Base-by-base conservation (phyloP, 2,797 vertebrate genomes). In the Antrozous pallidus region DNA sequence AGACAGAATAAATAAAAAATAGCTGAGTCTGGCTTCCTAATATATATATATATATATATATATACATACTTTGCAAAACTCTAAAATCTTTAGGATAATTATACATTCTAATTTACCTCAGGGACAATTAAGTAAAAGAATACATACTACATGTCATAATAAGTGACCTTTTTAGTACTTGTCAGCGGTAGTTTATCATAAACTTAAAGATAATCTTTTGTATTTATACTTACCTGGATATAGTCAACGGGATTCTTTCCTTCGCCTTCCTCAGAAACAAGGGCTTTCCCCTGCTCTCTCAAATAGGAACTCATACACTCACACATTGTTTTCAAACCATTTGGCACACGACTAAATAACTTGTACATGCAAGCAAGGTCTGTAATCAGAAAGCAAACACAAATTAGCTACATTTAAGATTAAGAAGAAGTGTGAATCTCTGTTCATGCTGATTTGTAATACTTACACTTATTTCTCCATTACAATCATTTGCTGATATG, bases 311-410 rank as follows among this genome's bases (percentile, higher is more conserved):
- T 99, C 99, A 99, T 99, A 97, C 99, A 99, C 97, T 99, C 99
- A 17, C 99, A 99, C 99, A 99, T 99, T 0, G 99, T 99, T 98
- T 99, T 99, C 97, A 99, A 98, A 96, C 99, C 99, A 93, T 99
- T 99, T 97, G 99, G 99, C 97, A 99, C 99, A 91, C 99, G 99
- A 95, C 99, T 99, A 93, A 99, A 99, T 88, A 99, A 97, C 97
- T 99, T 99, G 98, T 99, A 99, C 99, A 99, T 99, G 96, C 99
- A 99, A n/a, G 99, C 99, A 97, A 99, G 98, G 97, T 99, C 99
- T 99, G 97, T 17, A 97, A 98, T 91, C 2, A 97, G 88, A 94
- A 96, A 79, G 61, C 84, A 97, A 88, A 96, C 22, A 84, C 4
- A 96, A 91, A 88, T 28, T 51, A 1, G 31, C 47, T 82, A 94